Evolutionary conservation across 2,888 invertebrate species (phyloP).

Genomic region (Limnephilus lunatus): DNA sequence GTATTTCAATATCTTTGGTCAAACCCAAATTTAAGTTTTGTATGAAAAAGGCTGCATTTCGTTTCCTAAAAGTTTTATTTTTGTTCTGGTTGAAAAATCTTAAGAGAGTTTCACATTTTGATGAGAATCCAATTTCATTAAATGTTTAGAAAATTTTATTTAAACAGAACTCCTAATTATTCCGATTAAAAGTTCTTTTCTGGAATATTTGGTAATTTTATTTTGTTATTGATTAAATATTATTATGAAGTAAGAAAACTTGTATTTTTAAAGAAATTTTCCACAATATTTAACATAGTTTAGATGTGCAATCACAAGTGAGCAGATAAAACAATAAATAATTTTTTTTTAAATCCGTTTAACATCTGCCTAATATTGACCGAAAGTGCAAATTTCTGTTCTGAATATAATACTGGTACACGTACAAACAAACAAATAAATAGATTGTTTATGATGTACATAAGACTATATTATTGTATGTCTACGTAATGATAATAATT

Average conservation of each 20-base stretch:
- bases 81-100: no score
- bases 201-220: not conserved
- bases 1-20: no score
- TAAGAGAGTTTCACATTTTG: no score
- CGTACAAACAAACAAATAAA: constrained; percentile 37
- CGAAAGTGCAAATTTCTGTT: constrained; percentile 50
- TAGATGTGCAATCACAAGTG: not conserved
- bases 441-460: constrained; percentile 34
- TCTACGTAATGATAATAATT: not conserved
- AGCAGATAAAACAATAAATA: not conserved
- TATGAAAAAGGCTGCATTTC: no score
- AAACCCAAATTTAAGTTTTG: no score
- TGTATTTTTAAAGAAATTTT: not conserved
- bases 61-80: no score
- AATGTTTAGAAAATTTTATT: no score
- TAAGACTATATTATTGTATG: constrained; percentile 5
- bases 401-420: constrained; percentile 39
- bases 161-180: no score
- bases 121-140: no score
- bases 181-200: not conserved
- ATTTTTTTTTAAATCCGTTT: not conserved
- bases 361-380: not conserved
- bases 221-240: not conserved
- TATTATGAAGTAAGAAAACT: no score
- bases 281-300: not conserved